Base-by-base conservation (phyloP, 2,797 vertebrate species). In the Phataginus tetradactyla region DNA sequence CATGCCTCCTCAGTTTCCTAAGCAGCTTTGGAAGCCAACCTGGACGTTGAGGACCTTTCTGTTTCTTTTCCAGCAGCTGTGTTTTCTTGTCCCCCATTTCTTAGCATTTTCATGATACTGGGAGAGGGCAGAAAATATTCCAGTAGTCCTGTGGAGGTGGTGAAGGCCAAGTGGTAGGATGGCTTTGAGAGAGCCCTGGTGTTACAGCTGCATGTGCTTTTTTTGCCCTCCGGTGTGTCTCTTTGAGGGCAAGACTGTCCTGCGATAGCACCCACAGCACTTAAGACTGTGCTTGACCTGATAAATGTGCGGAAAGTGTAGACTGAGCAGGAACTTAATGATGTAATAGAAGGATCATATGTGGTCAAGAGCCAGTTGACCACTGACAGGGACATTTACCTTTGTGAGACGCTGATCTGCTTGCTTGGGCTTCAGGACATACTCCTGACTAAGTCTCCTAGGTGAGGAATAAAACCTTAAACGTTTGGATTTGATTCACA, bases 161-260 rank as follows among this genome's bases (percentile, higher is more conserved):
- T 20, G 80, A 63, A 32, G 9, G 21, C 57, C 39, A 27, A 57
- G 71, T 32, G 23, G 55, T 12, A 34, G 32, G 23, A 57, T 10
- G 83, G 12, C 45, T 17, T 14, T 17, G 3, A 64, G 59, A 37
- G 20, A 9, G 13, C 42, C 68, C 55, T 71, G 10, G 4, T 39
- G 11, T 86, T 42, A 27, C 0, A 18, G 20, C 45, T 51, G 2
- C 3, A 9, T 5, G 6, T 55, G 13, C 21, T 0, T 49, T 14
- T 55, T 42, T 86, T 49, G 34, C 34, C 17, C 34, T 13, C 68
- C 49, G 7, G 0, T 29, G 7, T 34, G 27, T 34, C 66, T 86
- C 63, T 92, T 25, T 20, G 59, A 86, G 64, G 51, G 7, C 37
- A 78, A 68, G n/a, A 25, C 25, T 0, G 0, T 68, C n/a, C 25